Evolutionary conservation across 2,888 invertebrate genomes (phyloP).

Genomic region (Chorisops tibialis): DNA sequence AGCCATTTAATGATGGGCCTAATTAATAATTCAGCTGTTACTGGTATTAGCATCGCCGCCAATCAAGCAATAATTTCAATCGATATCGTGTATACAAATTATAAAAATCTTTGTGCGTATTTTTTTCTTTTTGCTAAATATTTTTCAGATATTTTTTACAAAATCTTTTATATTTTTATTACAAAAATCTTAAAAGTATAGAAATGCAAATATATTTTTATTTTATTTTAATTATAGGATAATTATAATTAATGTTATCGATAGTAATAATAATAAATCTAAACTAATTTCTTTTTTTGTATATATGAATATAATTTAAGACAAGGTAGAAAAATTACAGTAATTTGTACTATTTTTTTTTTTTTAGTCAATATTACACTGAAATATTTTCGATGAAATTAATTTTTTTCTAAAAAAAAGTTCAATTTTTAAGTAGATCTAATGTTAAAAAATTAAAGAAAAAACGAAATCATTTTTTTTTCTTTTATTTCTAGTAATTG

Average conservation of each 20-base stretch:
- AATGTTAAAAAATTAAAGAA: too few species aligned
- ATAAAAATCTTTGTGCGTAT: too few species aligned
- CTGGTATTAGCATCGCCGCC: too few species aligned
- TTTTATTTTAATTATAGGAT: not conserved
- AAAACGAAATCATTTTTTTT: too few species aligned
- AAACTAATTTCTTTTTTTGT: not conserved
- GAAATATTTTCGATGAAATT: too few species aligned
- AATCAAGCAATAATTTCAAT: too few species aligned
- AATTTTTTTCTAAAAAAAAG: too few species aligned
- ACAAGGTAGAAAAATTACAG: conserved; percentile 22
- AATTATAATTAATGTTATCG: not conserved
- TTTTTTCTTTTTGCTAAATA: not conserved
- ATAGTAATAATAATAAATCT: not conserved
- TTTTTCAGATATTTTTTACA: conserved; percentile 14
- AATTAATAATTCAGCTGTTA: too few species aligned
- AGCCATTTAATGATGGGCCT: too few species aligned
- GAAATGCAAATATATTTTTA: not conserved
- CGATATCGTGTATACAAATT: too few species aligned
- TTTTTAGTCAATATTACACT: not conserved
- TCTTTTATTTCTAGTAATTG: too few species aligned
- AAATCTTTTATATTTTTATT: conserved; percentile 9
- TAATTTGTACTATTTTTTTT: conserved; percentile 24
- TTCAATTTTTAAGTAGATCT: too few species aligned
- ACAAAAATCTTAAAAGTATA: conserved; percentile 10
- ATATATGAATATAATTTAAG: not conserved